Conservation (phyloP, 2,797 vertebrate genomes). For the Pristis pectinata region DNA sequence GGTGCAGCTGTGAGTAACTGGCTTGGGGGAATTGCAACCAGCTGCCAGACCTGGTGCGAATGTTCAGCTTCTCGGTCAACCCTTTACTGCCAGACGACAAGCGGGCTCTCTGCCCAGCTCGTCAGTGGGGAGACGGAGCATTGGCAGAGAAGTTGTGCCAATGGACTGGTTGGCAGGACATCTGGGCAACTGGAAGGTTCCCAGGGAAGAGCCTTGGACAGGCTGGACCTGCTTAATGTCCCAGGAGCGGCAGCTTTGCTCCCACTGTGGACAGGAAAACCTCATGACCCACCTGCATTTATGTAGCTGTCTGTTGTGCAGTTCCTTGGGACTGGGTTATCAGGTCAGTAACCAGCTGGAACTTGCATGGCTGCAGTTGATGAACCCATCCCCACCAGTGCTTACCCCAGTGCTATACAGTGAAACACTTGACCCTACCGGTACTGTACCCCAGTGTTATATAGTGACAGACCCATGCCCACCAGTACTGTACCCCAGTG, state of each 20-base stretch:
- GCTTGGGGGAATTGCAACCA: not conserved
- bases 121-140: not conserved
- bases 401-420: too few species aligned
- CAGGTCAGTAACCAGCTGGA: not conserved
- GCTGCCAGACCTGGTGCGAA: not conserved
- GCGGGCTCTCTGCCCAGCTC: not conserved
- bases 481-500: too few species aligned
- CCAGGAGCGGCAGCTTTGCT: not conserved
- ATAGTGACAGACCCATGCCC: too few species aligned
- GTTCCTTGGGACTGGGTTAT: too few species aligned
- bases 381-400: too few species aligned
- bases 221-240: not conserved
- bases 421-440: too few species aligned
- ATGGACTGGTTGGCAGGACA: not conserved
- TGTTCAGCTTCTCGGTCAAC: not conserved
- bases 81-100: not conserved
- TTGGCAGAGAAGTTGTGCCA: not conserved
- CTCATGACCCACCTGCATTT: not conserved
- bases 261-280: not conserved
- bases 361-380: not conserved
- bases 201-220: not conserved
- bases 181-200: not conserved
- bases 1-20: not conserved
- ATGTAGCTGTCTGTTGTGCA: too few species aligned
- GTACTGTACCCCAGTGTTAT: too few species aligned